Percentiles rank a stretch among this genome's conserved stretches.
Conservation (phyloP, 2,888 invertebrate genomes). For the Pelosia muscerda region DNA sequence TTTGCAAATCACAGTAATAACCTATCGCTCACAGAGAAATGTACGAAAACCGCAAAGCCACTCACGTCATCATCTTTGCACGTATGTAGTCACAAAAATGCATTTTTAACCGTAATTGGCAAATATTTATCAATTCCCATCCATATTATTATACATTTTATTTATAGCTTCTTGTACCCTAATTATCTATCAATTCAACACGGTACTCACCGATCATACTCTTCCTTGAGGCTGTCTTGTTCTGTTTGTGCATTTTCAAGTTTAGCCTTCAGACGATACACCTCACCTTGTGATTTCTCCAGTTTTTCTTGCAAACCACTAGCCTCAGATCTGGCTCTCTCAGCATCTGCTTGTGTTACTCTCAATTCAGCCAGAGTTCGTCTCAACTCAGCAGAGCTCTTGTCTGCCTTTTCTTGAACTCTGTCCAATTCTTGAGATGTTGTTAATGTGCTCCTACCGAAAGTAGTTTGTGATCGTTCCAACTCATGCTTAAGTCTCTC, state of each 20-base stretch:
- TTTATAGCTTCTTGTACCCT: too few relatives aligned
- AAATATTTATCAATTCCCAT: too few relatives aligned
- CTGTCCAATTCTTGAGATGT: slow-evolving; percentile 94
- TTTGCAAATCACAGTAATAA: neutral
- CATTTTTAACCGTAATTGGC: too few relatives aligned
- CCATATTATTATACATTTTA: too few relatives aligned
- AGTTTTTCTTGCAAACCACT: slow-evolving; percentile 96
- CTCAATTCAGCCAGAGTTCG: slow-evolving; percentile 96
- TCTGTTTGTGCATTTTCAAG: slow-evolving; percentile 98
- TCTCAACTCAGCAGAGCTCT: slow-evolving; percentile 93
- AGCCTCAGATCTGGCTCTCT: slow-evolving; percentile 94
- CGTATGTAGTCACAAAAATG: too few relatives aligned
- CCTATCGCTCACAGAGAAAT: neutral
- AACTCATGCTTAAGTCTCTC: slow-evolving; percentile 95
- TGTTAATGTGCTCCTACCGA: slow-evolving; percentile 93
- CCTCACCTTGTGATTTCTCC: slow-evolving; percentile 97
- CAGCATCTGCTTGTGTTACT: slow-evolving; percentile 96
- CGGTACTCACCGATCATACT: slow-evolving; percentile 91
- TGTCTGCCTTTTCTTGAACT: slow-evolving; percentile 94
- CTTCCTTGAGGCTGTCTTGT: slow-evolving; percentile 96
- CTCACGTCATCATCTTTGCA: too few relatives aligned
- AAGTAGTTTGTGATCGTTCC: slow-evolving; percentile 93
- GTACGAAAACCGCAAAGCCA: too few relatives aligned
- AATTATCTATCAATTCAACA: too few relatives aligned
- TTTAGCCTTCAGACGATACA: slow-evolving; percentile 96